phyloP scores from a whole-genome alignment of 1,140 invertebrate genomes.

The Cydia splendana region DNA sequence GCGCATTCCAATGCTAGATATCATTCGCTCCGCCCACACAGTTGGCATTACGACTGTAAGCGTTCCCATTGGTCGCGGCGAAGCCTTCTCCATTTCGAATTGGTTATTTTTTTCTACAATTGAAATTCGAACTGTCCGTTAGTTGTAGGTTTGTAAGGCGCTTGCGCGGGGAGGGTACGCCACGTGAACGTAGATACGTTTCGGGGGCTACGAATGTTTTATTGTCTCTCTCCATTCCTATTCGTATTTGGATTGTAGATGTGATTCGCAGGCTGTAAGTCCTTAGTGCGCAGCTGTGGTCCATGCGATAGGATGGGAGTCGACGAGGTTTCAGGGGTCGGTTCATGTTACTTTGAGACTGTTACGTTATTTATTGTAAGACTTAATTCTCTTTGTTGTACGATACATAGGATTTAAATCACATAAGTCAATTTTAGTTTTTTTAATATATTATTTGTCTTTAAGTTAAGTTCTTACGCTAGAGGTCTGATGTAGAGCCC shows the following conservation, averaged over 20 bases:
- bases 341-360: neutral
- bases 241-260: conserved; percentile 71
- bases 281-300: conserved; percentile 60
- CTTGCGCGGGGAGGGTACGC: conserved; percentile 73
- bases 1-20: conserved; percentile 80
- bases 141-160: conserved; percentile 68
- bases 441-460: too few species aligned
- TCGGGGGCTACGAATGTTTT: conserved; percentile 71
- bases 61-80: conserved; percentile 74
- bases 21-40: conserved; percentile 77
- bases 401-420: neutral
- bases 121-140: conserved; percentile 78
- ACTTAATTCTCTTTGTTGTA: neutral
- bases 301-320: conserved; percentile 18
- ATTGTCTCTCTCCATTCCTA: conserved; percentile 72
- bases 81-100: conserved; percentile 78
- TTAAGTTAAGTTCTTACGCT: too few species aligned
- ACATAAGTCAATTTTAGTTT: too few species aligned
- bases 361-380: neutral
- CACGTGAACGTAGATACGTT: conserved; percentile 77
- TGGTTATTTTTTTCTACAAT: conserved; percentile 79
- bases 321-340: neutral
- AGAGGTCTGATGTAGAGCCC: too few species aligned
- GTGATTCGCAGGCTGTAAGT: conserved; percentile 60
- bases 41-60: conserved; percentile 77